Evolutionary conservation across 2,888 invertebrate species (phyloP).

Genomic region (Cactoblastis cactorum): DNA sequence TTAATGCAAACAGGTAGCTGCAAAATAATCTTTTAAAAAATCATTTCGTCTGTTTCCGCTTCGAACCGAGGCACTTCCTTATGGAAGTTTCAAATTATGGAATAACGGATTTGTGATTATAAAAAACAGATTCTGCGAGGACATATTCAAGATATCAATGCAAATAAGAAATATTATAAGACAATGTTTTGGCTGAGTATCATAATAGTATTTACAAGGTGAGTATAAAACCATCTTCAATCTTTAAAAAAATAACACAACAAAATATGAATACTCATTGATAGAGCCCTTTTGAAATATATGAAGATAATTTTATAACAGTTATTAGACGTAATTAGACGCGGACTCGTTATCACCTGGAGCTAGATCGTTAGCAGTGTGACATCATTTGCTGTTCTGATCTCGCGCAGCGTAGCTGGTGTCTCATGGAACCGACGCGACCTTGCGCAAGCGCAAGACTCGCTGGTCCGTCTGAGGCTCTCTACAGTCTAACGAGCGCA

Average conservation of each 20-base stretch:
- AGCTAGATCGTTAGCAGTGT: conserved; percentile 13
- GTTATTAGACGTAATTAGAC: background rate
- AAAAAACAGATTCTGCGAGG: too few relatives aligned
- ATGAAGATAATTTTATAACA: too few relatives aligned
- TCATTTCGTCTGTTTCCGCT: conserved; percentile 3
- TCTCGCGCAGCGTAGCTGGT: conserved; percentile 15
- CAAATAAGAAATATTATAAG: background rate
- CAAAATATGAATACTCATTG: too few relatives aligned
- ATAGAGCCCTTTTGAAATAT: too few relatives aligned
- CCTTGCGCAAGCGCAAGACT: conserved; percentile 22
- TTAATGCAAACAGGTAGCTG: conserved; percentile 3
- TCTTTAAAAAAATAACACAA: background rate
- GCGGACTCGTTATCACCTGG: background rate
- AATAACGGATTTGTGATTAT: too few relatives aligned
- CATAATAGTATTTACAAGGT: background rate
- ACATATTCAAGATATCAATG: too few relatives aligned
- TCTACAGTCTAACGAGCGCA: conserved; percentile 15
- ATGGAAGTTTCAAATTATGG: background rate
- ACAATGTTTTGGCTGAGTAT: background rate
- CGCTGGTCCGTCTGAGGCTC: conserved; percentile 11
- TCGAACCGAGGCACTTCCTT: background rate
- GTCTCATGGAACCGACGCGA: conserved; percentile 15
- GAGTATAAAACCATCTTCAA: background rate
- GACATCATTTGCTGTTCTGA: conserved; percentile 21
- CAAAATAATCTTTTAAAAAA: background rate